Evolutionary conservation across 2,888 invertebrate species (phyloP), one percentile per base, ranked within the genome.

Genomic region (Maniola hyperantus): DNA sequence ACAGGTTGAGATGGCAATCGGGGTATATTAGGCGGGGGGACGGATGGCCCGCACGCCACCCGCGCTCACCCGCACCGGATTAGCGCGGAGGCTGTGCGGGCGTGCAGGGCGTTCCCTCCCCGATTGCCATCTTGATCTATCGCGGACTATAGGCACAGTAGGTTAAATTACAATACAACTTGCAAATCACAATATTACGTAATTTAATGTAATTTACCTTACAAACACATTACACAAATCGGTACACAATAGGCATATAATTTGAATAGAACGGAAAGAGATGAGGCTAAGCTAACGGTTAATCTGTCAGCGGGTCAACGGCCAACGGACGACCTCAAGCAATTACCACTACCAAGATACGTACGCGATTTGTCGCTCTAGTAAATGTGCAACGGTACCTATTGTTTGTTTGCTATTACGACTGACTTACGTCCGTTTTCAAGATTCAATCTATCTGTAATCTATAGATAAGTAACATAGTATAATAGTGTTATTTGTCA

Each of bases 291-390:
- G 44, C 39, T 65, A 67, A 65, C 67, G 62, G 65, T 67, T 67
- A 65, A 64, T 64, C 54, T 65, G 71, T 62, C 66, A 67, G 5
- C 50, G 61, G 70, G 69, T 68, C 71, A 71, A 71, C 70, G 65
- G 66, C 69, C 64, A 70, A 54, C 57, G 68, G 68, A 68, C 65
- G 70, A 71, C 72, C 73, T 72, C 72, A 66, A 70, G 70, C 69
- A 73, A 72, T 69, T 71, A 71, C 69, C 65, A 66, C 50, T 20
- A 20, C 20, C 66, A 66, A 70, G 68, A 71, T 71, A 72, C 65
- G 72, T 71, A 72, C 65, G 72, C 71, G 71, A 75, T 72, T 76
- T 74, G 72, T 72, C 75, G 75, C 75, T 76, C 77, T 71, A 72
- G 69, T 75, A 71, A 75, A 73, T 68, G 65, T 66, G 57, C 74